Evolutionary conservation across 37 sponge, comb jelly and placozoan species (phyloP).

Genomic region (Bolinopsis microptera): DNA sequence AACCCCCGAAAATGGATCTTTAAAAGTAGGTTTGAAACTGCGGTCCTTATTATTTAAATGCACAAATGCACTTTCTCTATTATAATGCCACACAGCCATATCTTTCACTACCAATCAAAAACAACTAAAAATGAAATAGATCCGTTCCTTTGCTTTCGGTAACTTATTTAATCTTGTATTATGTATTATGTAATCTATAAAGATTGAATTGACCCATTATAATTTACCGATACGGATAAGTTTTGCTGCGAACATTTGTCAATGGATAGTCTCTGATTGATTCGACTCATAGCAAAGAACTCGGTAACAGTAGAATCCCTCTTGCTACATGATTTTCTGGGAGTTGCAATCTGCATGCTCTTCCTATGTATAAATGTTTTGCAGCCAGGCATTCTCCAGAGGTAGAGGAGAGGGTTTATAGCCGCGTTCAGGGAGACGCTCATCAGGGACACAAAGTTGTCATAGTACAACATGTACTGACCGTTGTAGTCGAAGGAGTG

Average conservation of each 20-base stretch:
- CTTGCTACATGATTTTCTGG: neutral
- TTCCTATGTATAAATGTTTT: neutral
- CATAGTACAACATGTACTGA: neutral
- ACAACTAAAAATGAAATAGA: too few relatives aligned
- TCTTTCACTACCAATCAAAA: too few relatives aligned
- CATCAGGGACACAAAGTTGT: constrained; percentile 22
- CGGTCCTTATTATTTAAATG: too few relatives aligned
- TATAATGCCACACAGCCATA: too few relatives aligned
- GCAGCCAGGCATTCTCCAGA: constrained; percentile 13
- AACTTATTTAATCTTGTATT: too few relatives aligned
- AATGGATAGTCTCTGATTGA: neutral
- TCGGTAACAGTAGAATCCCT: neutral
- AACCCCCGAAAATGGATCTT: too few relatives aligned
- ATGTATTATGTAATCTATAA: too few relatives aligned
- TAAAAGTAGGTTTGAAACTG: too few relatives aligned
- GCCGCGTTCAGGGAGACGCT: constrained; percentile 30
- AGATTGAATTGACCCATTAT: neutral
- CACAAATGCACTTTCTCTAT: too few relatives aligned
- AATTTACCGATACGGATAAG: neutral
- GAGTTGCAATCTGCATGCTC: neutral
- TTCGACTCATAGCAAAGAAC: neutral
- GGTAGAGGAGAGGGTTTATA: constrained; percentile 17
- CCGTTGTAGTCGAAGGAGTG: constrained; percentile 13
- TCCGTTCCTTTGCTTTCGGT: too few relatives aligned
- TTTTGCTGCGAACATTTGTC: neutral